Evolutionary conservation across 2,113 vertebrate genomes (phyloP).

Genomic region (Phrynosoma platyrhinos): DNA sequence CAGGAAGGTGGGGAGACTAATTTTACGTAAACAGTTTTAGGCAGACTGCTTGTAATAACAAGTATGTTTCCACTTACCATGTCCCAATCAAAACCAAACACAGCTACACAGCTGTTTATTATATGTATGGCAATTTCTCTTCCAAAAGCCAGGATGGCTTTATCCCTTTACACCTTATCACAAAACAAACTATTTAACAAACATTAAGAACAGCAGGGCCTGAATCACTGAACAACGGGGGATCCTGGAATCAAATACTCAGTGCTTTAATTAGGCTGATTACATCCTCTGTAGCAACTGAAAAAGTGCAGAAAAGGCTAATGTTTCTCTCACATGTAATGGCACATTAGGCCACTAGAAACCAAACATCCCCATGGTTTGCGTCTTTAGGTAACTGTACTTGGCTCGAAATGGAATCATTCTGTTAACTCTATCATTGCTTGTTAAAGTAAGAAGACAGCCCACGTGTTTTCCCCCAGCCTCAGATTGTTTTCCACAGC

Average conservation of each 20-base stretch:
- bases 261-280: slow-evolving; percentile 71
- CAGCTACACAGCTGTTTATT: slow-evolving; percentile 61
- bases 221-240: slow-evolving; percentile 57
- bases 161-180: slow-evolving; percentile 65
- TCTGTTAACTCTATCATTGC: not conserved
- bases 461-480: not conserved
- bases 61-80: slow-evolving; percentile 57
- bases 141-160: slow-evolving; percentile 64
- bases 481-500: not conserved
- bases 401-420: not conserved
- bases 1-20: slow-evolving; percentile 40
- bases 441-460: not conserved
- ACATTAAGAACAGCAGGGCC: slow-evolving; percentile 64
- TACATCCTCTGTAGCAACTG: slow-evolving; percentile 52
- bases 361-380: not conserved
- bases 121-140: slow-evolving; percentile 54
- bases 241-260: slow-evolving; percentile 66
- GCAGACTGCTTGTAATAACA: slow-evolving; percentile 56
- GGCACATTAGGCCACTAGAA: slow-evolving; percentile 46
- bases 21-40: slow-evolving; percentile 52
- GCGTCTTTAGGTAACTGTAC: not conserved
- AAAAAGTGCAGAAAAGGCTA: slow-evolving; percentile 53
- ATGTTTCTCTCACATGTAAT: slow-evolving; percentile 54
- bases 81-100: slow-evolving; percentile 63
- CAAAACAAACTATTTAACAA: slow-evolving; percentile 68